phyloP scores from a whole-genome alignment of 2,888 invertebrate genomes.

The Cephus runcator region DNA sequence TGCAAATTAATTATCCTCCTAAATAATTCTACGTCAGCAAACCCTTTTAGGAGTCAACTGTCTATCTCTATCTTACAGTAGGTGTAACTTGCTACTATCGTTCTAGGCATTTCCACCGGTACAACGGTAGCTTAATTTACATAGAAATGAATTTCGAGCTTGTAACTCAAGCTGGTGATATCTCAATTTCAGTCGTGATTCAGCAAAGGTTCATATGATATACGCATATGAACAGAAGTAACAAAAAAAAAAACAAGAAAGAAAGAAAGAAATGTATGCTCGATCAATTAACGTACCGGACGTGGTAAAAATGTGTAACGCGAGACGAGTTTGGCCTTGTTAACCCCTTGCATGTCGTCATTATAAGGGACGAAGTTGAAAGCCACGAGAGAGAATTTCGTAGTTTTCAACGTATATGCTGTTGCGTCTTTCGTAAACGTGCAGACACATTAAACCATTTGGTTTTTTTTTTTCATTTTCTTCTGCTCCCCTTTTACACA shows the following conservation, averaged over 20 bases:
- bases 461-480: background rate
- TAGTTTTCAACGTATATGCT: constrained; percentile 8
- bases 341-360: background rate
- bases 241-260: background rate
- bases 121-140: background rate
- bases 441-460: background rate
- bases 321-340: background rate
- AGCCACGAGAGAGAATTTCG: constrained; percentile 14
- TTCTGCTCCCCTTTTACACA: background rate
- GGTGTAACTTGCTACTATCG: background rate
- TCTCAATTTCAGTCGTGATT: background rate
- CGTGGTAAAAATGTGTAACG: background rate
- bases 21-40: background rate
- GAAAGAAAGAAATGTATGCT: background rate
- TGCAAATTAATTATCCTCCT: background rate
- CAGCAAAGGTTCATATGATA: background rate
- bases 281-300: constrained; percentile 4
- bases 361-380: background rate
- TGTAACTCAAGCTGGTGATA: background rate
- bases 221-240: background rate
- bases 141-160: background rate
- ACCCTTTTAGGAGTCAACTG: background rate
- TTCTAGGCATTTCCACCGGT: background rate
- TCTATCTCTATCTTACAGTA: background rate
- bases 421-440: background rate